phyloP scores from a whole-genome alignment of 2,888 invertebrate genomes.

The Melanostoma mellinum region DNA sequence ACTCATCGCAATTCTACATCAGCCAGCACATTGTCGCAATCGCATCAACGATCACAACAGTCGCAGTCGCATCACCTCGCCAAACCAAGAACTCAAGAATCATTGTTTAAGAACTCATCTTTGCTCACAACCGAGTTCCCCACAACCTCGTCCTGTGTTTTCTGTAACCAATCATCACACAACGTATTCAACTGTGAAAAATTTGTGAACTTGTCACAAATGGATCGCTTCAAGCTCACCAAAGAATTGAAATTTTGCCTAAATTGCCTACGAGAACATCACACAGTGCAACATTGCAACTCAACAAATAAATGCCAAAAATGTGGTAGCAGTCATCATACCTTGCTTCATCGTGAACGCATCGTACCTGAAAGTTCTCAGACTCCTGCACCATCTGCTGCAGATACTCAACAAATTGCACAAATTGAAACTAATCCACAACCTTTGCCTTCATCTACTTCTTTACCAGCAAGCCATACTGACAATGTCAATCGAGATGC shows the following conservation, averaged over 20 bases:
- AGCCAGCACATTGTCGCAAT: not conserved
- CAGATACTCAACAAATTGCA: not conserved
- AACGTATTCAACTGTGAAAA: constrained; percentile 13
- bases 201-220: not conserved
- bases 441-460: constrained; percentile 1
- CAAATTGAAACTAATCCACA: constrained; percentile 7
- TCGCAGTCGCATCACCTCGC: not conserved
- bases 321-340: constrained; percentile 14
- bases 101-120: not conserved
- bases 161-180: constrained; percentile 10
- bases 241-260: constrained; percentile 23
- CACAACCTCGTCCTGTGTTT: not conserved
- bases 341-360: constrained; percentile 14
- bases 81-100: not conserved
- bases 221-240: constrained; percentile 9
- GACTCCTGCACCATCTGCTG: not conserved
- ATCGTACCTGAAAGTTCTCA: not conserved
- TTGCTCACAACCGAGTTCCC: constrained; percentile 4
- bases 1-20: not conserved
- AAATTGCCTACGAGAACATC: constrained; percentile 7
- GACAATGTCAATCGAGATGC: constrained; percentile 5
- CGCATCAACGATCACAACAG: constrained; percentile 3
- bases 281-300: constrained; percentile 4
- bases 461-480: constrained; percentile 28
- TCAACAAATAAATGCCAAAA: constrained; percentile 27